Evolutionary conservation across 1,140 invertebrate species (phyloP), one percentile per base, ranked within the genome.

Genomic region (Leptinotarsa undecemlineata): DNA sequence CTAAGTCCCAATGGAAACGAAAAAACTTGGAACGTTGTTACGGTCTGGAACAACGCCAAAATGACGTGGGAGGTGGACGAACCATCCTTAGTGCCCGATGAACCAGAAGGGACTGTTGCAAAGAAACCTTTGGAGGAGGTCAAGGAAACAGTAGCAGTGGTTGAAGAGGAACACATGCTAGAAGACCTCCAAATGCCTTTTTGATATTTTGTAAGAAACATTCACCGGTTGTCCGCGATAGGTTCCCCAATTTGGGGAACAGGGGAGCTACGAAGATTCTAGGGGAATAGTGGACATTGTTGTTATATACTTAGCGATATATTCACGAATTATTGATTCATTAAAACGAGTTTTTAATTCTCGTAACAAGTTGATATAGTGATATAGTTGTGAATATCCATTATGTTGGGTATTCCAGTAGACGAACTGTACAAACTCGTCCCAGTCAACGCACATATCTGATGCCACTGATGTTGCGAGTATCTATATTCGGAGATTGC

Each of bases 131-230:
- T 26, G 23, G 62, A 63, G n/a, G 62, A 72, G n/a, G 47, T 69
- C 57, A 60, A 68, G 15, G 73, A 64, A 61, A 75, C 60, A 66
- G 21, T 71, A 14, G 8, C 33, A 33, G 33, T 33, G 6, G 8
- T 33, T 33, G 74, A 73, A 42, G 20, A n/a, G n/a, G n/a, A n/a
- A n/a, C n/a, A n/a, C 92, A 94, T 88, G 92, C 92, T 74, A 88
- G 94, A n/a, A 89, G 95, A 74, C 95, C 95, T 26, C 96, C 96
- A 94, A 97, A 97, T 87, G 95, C 95, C 74, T 98, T 97, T 87
- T 90, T 97, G 47, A 96, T 98, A 81, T 98, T 98, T 87, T 97
- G 95, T 86, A 97, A 98, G 84, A 88, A 95, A 70, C 95, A 98
- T 86, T 88, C 95, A 64, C 92, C 91, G 76, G 92, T 96, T 76